These are phyloP conservation scores for Phalacrocorax carbo DNA, from an alignment of 2,113 vertebrate species.

Conservation along the genomic window DNA sequence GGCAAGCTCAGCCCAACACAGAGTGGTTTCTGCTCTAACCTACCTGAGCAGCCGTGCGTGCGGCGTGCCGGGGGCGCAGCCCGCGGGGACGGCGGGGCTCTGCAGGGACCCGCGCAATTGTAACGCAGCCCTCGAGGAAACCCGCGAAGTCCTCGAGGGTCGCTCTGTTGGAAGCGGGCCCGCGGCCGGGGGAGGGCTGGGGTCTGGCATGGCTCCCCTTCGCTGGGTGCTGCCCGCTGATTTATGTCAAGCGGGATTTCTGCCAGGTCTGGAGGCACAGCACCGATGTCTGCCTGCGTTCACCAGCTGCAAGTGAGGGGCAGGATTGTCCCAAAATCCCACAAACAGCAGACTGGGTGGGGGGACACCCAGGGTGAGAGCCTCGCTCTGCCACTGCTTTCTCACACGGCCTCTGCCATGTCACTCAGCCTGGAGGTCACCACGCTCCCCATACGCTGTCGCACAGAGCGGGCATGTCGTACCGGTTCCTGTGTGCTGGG, in stretches of 20 bases:
- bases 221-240: background rate
- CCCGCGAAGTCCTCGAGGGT: fast-evolving
- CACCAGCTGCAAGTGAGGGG: background rate
- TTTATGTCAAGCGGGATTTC: background rate
- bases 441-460: fast-evolving
- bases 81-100: background rate
- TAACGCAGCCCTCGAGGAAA: background rate
- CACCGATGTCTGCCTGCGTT: background rate
- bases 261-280: background rate
- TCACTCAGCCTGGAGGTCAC: background rate
- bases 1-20: background rate
- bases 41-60: background rate
- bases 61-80: background rate
- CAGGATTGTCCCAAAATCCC: background rate
- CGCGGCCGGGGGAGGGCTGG: fast-evolving
- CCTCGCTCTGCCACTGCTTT: background rate
- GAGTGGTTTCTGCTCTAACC: background rate
- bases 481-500: fast-evolving
- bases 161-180: background rate
- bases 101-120: background rate
- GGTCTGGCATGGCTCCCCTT: background rate
- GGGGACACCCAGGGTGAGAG: no score
- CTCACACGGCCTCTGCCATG: background rate
- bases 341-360: background rate
- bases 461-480: fast-evolving